Evolutionary conservation across 1,140 invertebrate species (phyloP), one percentile per base, ranked within the genome.

Genomic region (Coenobita brevimanus): DNA sequence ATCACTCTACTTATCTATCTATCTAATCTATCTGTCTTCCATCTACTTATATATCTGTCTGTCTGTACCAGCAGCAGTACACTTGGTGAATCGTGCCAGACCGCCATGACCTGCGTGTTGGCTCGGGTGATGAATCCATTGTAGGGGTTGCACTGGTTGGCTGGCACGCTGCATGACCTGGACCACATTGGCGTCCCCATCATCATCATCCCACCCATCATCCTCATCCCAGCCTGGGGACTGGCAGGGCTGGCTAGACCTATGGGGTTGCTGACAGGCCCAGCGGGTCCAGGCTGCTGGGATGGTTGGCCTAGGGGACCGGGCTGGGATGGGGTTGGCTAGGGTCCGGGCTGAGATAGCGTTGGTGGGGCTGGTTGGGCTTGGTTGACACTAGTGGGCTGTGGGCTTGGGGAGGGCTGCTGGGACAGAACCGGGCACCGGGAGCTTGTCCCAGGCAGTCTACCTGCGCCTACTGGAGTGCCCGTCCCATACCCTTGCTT

Each of bases 31-130:
- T n/a, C n/a, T n/a, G n/a, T n/a, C n/a, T n/a, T n/a, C n/a, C n/a
- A n/a, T n/a, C n/a, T n/a, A n/a, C n/a, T n/a, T n/a, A n/a, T n/a
- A n/a, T n/a, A n/a, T n/a, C n/a, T n/a, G n/a, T n/a, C n/a, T n/a
- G n/a, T n/a, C n/a, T n/a, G n/a, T 38, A 87, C 84, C 62, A 87
- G 84, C 2, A 87, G 62, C 15, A 76, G 84, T 6, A 87, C 84
- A 21, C 64, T 87, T 17, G 84, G 84, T 0, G 84, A 8, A 17
- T 73, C 84, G 4, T 75, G 84, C 84, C 84, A 87, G 30, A 87
- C 84, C 17, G 84, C 84, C 84, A 87, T 80, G 33, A 87, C n/a
- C 46, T 27, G 41, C 17, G 62, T 80, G 64, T 60, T 62, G 33
- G 27, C 64, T 3, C 62, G 57, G 27, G 80, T 69, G 76, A 87